Base-by-base conservation (phyloP, 2,113 vertebrate genomes). In the Ahaetulla prasina region DNA sequence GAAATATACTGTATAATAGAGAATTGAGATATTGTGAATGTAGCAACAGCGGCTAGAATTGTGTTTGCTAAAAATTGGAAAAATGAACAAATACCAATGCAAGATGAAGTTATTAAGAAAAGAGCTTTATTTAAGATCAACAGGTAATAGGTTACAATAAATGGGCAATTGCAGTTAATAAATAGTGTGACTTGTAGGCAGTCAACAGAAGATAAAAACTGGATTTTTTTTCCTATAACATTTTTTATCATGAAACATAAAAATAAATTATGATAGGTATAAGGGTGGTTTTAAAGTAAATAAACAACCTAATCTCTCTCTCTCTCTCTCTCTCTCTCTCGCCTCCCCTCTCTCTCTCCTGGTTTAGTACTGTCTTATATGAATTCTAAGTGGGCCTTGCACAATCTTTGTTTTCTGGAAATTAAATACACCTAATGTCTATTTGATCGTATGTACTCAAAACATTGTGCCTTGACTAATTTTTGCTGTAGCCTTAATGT, bases 141-240 rank as follows among this genome's bases (percentile, higher is more conserved):
- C 22, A 68, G 63, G 55, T 57, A 93, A 4, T 16, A 93, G 90
- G 45, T 55, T 14, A 91, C 90, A 92, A 90, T 35, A 23, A 88
- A 47, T 89, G 68, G 50, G 92, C 35, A 1, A 1, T 60, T 92
- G 89, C 68, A 27, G 91, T 3, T 2, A 2, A 80, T 94, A 92
- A 91, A 91, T 93, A 52, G 8, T 93, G 8, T 0, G 90, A 43
- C 84, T 92, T 89, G 63, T 54, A 95, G 55, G 84, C 0, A 0
- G 18, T 43, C 45, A 86, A 85, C n/a, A 63, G 5, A 43, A 49
- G 92, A 45, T 39, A 45, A 93, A 93, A 39, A 25, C 23, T n/a
- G 2, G 49, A 85, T 8, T 80, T 63, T 23, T 93, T 92, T 10
- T 57, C 8, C 90, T 30, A 4, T 93, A 50, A 87, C 92, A 68